Evolutionary conservation across 1,140 invertebrate genomes (phyloP).

Genomic region (Ephestia elutella): DNA sequence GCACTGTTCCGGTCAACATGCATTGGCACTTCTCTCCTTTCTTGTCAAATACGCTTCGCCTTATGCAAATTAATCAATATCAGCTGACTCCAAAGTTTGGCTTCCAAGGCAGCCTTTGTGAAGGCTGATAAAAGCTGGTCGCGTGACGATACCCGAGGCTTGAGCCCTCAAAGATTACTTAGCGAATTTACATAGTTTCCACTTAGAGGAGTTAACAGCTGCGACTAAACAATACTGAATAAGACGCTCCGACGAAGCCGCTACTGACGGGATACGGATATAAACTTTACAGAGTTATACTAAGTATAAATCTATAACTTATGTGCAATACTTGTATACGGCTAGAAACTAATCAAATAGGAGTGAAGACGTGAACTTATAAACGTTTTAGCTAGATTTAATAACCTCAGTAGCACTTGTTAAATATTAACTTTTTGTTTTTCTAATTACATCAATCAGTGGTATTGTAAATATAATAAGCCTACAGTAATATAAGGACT

Average conservation of each 20-base stretch:
- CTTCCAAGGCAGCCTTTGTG: not conserved
- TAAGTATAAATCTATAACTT: too few species aligned
- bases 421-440: too few species aligned
- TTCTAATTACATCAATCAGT: too few species aligned
- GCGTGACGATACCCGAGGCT: not conserved
- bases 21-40: not conserved
- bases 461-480: too few species aligned
- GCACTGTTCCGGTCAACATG: too few species aligned
- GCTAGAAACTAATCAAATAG: too few species aligned
- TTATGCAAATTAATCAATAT: conserved; percentile 2
- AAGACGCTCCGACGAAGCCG: not conserved
- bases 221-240: not conserved
- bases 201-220: conserved; percentile 1
- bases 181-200: conserved; percentile 1
- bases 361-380: too few species aligned
- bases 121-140: not conserved
- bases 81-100: not conserved
- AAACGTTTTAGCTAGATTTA: too few species aligned
- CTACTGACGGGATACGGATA: not conserved
- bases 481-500: too few species aligned
- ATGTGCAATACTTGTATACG: too few species aligned
- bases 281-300: too few species aligned
- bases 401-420: too few species aligned
- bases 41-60: not conserved
- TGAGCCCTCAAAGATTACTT: not conserved